These are phyloP conservation scores for Piscicola geometra DNA, from an alignment of 2,888 invertebrate species.

Conservation along the genomic window DNA sequence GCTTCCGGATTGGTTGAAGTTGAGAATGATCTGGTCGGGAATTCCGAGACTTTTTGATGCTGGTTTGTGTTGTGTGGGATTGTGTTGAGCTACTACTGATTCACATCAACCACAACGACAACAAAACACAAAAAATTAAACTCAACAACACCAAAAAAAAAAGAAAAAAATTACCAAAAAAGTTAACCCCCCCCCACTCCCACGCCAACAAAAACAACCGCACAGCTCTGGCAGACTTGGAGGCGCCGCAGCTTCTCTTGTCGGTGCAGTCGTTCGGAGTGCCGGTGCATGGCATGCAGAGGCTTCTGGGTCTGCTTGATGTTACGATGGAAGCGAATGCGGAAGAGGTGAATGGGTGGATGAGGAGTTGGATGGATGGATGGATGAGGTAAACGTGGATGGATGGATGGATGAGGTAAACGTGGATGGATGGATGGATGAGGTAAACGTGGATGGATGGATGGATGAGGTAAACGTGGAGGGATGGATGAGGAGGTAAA, in stretches of 20 bases:
- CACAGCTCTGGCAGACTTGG: constrained; percentile 62
- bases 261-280: constrained; percentile 95
- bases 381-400: no score
- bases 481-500: no score
- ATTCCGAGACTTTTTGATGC: constrained; percentile 77
- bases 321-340: constrained; percentile 71
- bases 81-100: neutral
- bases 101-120: no score
- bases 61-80: constrained; percentile 45
- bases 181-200: neutral
- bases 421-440: no score
- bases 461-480: no score
- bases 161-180: neutral
- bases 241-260: constrained; percentile 79
- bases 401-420: no score
- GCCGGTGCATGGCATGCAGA: constrained; percentile 69
- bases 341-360: no score
- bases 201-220: neutral
- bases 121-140: neutral
- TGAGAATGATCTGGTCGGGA: constrained; percentile 76
- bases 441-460: no score
- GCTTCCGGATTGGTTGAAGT: constrained; percentile 86
- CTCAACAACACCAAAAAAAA: neutral
- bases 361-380: no score
- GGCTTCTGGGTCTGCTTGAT: constrained; percentile 72